phyloP scores from a whole-genome alignment of 2,113 vertebrate species.

The Nothocercus nigrocapillus region DNA sequence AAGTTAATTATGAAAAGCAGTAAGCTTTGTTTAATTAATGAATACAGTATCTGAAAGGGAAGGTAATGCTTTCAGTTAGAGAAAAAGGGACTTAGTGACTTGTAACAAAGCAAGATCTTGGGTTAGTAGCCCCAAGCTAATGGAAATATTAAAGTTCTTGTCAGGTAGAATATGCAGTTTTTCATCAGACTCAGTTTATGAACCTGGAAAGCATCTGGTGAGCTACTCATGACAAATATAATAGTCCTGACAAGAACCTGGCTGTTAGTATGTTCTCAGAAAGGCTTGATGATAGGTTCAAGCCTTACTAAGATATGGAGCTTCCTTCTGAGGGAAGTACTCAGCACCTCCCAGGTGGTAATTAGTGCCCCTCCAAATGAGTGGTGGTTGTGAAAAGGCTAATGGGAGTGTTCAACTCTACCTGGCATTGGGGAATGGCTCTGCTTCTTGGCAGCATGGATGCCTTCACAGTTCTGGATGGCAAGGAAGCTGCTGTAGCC shows the following conservation, averaged over 20 bases:
- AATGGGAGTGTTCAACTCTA: neutral
- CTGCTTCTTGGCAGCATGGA: too few relatives aligned
- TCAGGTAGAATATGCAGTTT: neutral
- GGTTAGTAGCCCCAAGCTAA: neutral
- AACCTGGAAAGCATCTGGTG: neutral
- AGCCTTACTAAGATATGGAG: too few relatives aligned
- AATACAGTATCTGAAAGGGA: conserved; percentile 37
- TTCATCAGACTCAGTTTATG: neutral
- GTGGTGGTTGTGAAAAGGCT: neutral
- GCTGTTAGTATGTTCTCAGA: neutral
- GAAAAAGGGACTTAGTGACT: neutral
- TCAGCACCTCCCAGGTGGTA: neutral
- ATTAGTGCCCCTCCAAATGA: neutral
- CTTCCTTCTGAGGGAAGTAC: neutral
- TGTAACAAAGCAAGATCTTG: neutral
- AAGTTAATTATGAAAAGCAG: conserved; percentile 43
- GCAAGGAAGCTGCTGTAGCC: neutral
- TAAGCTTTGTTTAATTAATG: conserved; percentile 43
- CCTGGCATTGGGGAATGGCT: neutral
- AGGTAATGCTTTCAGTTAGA: neutral
- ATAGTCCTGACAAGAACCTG: neutral
- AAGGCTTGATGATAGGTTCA: neutral
- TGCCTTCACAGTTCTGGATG: neutral
- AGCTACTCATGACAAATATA: neutral
- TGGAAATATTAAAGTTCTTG: neutral